These are phyloP conservation scores for Hozukius guyotensis DNA, from an alignment of 2,797 vertebrate genomes.

Conservation along the genomic window DNA sequence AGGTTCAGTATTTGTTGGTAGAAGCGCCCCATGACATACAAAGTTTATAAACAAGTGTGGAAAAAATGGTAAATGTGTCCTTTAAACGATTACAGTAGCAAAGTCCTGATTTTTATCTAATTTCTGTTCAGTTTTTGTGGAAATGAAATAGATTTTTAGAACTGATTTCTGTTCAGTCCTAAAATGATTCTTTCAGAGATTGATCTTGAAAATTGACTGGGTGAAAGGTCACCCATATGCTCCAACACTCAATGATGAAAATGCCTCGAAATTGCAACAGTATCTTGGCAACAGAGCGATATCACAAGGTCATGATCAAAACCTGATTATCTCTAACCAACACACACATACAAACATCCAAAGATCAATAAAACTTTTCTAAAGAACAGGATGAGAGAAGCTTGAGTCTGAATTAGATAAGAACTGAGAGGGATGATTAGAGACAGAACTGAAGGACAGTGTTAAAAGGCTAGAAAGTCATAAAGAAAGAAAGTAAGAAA, in stretches of 20 bases:
- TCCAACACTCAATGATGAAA: constrained; percentile 31
- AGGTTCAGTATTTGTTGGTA: background rate
- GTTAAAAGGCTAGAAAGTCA: constrained; percentile 6
- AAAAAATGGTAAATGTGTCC: background rate
- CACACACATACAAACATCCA: constrained; percentile 12
- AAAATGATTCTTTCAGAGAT: background rate
- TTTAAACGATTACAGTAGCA: background rate
- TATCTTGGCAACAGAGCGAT: constrained; percentile 59
- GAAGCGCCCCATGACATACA: background rate
- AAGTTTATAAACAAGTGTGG: background rate
- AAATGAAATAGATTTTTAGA: background rate
- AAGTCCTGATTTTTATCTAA: background rate
- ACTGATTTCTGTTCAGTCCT: background rate
- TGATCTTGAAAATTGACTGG: background rate
- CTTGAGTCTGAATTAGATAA: constrained; percentile 36
- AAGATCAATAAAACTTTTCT: constrained; percentile 57
- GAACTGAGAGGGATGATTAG: constrained; percentile 32
- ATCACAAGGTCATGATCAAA: constrained; percentile 75
- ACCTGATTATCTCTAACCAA: constrained; percentile 60
- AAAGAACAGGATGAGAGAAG: constrained; percentile 31
- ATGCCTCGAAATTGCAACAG: constrained; percentile 28
- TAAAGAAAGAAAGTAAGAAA: constrained; percentile 14
- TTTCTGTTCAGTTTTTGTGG: background rate
- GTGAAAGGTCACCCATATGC: constrained; percentile 23
- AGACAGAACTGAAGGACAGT: constrained; percentile 14